Base-by-base conservation (phyloP, 2,888 invertebrate species). In the Dasypolia templi region DNA sequence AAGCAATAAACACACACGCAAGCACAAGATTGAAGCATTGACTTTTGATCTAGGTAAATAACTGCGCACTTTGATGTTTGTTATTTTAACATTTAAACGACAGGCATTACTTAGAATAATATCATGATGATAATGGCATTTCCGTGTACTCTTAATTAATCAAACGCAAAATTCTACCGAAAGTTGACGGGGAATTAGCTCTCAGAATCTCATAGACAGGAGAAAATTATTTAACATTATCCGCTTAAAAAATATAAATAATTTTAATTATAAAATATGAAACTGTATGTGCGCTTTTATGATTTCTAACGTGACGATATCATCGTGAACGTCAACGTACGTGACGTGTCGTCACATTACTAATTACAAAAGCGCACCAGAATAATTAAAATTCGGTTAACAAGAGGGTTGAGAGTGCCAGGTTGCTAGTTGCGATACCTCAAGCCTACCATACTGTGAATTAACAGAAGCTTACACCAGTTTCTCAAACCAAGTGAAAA, bases 21-120 rank as follows among this genome's bases (percentile, higher is more conserved):
- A n/a, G 19, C 68, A 82, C 68, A 82, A 79, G 71, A 78, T 81
- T 73, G 68, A 76, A 68, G 42, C 39, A 67, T 70, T 70, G 55
- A 64, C 49, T 67, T 63, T 69, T 81, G 66, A 64, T 66, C 63
- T 74, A 64, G 51, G 42, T 76, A 67, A 66, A 62, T 62, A 55
- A 53, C 6, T 55, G 32, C 11, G 17, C 64, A 32, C 6, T 32
- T 42, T n/a, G 3, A 35, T 26, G n/a, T 9, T 39, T 61, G 14
- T n/a, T 62, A 49, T 39, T 51, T 39, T 53, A 46, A 46, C n/a
- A n/a, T 74, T 35, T 32, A 22, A 29, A 55, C 19, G 14, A n/a
- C 59, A 59, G 3, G 1, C 5, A 58, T 51, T 56, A 22, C 39
- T 42, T 49, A n/a, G 3, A 44, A 29, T 12, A 67, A 61, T 32